Evolutionary conservation across 1,140 invertebrate genomes (phyloP), one percentile per base, ranked within the genome.

Genomic region (Globodera rostochiensis): DNA sequence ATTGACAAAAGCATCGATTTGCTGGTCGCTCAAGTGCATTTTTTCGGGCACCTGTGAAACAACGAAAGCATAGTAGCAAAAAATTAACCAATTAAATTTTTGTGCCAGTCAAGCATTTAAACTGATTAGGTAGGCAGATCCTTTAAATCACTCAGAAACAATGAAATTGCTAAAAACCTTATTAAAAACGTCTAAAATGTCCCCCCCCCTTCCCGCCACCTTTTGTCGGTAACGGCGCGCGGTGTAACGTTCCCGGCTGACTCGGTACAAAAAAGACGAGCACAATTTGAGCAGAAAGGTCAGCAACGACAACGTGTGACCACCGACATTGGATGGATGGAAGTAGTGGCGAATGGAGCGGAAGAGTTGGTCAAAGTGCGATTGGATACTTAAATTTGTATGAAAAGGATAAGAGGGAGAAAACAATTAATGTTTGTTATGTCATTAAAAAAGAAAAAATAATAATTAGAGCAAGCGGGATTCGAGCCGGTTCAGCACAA

Each of bases 291-390:
- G 73, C 11, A 84, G 6, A 77, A 89, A 87, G 6, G 74, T 83
- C 9, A 88, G 50, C 50, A 88, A 25, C 46, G 85, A 85, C 60
- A 45, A 50, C 6, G 86, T 87, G 53, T 84, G 90, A 36, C 93
- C 92, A 46, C 95, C 95, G 80, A 91, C 89, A 90, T 97, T 97
- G 0, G 95, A 95, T 74, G 95, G 94, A 91, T 97, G 94, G 86
- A 94, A 93, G 91, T 95, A 97, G 9, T 94, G 95, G 89, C 95
- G 94, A 3, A 96, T 90, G 0, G 94, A 93, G 84, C 93, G 94
- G 84, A 97, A 93, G 87, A 97, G 93, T 82, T 94, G 93, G 75
- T 93, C 92, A 46, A 97, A 91, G 90, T 96, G 93, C 64, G 92
- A 92, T 87, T 95, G 93, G 8, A 93, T 92, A 66, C 87, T 91